These are phyloP conservation scores for Drosophila jambulina DNA, from an alignment of 1,140 invertebrate genomes.

Conservation along the genomic window DNA sequence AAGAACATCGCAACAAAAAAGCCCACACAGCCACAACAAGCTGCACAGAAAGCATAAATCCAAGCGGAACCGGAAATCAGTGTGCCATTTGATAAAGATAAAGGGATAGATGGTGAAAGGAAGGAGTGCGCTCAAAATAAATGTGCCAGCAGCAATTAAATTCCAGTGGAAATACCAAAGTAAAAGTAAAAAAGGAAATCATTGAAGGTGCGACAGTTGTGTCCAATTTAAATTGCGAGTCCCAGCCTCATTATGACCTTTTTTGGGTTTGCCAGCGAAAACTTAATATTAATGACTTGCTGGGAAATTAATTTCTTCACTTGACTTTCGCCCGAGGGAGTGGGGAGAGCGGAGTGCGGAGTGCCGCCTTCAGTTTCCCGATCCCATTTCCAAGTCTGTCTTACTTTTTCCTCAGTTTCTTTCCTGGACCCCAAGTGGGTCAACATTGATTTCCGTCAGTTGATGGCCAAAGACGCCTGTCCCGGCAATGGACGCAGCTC, in stretches of 20 bases:
- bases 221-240: slow-evolving; percentile 36
- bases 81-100: slow-evolving; percentile 48
- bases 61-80: slow-evolving; percentile 68
- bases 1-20: slow-evolving; percentile 31
- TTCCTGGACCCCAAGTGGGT: slow-evolving; percentile 71
- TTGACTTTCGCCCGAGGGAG: slow-evolving; percentile 63
- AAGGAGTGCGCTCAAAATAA: slow-evolving; percentile 11
- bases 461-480: slow-evolving; percentile 48
- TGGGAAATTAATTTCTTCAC: slow-evolving; percentile 76
- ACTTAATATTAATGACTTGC: slow-evolving; percentile 82
- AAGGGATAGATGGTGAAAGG: slow-evolving; percentile 23
- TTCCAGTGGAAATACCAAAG: slow-evolving; percentile 18
- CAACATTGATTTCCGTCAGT: slow-evolving; percentile 78
- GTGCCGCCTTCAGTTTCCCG: slow-evolving; percentile 34
- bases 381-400: slow-evolving; percentile 41
- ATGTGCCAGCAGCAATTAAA: slow-evolving; percentile 62
- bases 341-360: not conserved
- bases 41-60: slow-evolving; percentile 7
- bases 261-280: slow-evolving; percentile 60
- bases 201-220: slow-evolving; percentile 44
- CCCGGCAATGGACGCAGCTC: slow-evolving; percentile 56
- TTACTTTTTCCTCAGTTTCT: slow-evolving; percentile 4
- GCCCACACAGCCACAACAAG: slow-evolving; percentile 2
- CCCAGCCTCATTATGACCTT: slow-evolving; percentile 69
- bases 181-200: not conserved